phyloP scores from a whole-genome alignment of 2,113 vertebrate species.

The Eurystomus gularis region DNA sequence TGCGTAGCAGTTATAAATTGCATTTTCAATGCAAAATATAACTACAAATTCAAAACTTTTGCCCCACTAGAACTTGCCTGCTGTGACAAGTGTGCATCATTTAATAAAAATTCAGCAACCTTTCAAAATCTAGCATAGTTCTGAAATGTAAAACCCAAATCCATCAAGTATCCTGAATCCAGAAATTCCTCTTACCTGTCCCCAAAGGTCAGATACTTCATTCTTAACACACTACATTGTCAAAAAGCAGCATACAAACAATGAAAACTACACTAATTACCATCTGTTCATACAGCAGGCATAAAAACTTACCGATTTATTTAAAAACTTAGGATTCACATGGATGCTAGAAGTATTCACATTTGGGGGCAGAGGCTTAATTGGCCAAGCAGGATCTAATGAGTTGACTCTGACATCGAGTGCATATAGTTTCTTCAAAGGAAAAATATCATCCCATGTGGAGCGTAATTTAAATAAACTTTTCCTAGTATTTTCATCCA shows the following conservation, averaged over 20 bases:
- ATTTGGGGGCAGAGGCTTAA: conserved; percentile 93
- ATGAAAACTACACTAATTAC: not conserved
- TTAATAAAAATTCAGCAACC: not conserved
- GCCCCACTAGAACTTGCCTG: not conserved
- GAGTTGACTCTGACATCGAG: conserved; percentile 95
- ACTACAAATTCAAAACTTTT: not conserved
- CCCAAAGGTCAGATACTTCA: not conserved
- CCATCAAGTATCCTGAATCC: not conserved
- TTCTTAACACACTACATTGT: not conserved
- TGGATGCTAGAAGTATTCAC: conserved; percentile 97
- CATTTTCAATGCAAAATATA: not conserved
- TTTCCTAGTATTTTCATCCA: conserved; percentile 99
- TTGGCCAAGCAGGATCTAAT: conserved; percentile 96
- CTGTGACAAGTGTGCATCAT: not conserved
- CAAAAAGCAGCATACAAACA: conserved; percentile 19
- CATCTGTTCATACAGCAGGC: conserved; percentile 24
- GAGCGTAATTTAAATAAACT: conserved; percentile 98
- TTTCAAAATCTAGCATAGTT: not conserved
- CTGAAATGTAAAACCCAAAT: not conserved
- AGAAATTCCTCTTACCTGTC: not conserved
- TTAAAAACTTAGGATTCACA: conserved; percentile 98
- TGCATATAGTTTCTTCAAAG: conserved; percentile 94
- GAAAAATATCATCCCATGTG: conserved; percentile 98
- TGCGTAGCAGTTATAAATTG: not conserved
- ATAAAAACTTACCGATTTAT: conserved; percentile 89